Percentiles rank a stretch among this genome's conserved stretches.
Conservation (phyloP, 2,888 invertebrate species). For the Julus scanicus region DNA sequence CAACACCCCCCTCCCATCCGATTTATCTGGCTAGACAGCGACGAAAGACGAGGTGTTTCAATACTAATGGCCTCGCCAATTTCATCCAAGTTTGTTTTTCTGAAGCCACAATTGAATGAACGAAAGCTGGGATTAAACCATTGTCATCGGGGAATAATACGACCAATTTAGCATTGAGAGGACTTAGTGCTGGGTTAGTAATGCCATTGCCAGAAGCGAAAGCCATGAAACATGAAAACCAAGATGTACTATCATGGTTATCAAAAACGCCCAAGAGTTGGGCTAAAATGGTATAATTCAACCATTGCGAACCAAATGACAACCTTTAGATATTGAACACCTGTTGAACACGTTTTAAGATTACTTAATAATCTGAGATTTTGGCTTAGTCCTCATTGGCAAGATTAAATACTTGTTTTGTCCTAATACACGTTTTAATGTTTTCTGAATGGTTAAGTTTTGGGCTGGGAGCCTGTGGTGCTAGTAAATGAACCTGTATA, state of each 20-base stretch:
- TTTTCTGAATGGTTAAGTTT: too few relatives aligned
- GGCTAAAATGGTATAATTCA: background rate
- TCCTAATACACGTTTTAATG: too few relatives aligned
- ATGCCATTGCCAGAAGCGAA: background rate
- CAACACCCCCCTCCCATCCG: background rate
- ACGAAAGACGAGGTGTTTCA: background rate
- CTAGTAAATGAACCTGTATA: too few relatives aligned
- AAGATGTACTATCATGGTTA: too few relatives aligned
- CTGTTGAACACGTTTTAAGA: too few relatives aligned
- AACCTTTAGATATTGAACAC: too few relatives aligned
- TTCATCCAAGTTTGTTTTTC: background rate
- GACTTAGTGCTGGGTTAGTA: background rate
- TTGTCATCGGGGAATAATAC: background rate
- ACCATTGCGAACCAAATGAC: too few relatives aligned
- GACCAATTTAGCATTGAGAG: background rate
- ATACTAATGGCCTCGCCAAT: background rate
- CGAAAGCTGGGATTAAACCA: background rate
- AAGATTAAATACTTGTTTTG: too few relatives aligned
- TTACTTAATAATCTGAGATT: too few relatives aligned
- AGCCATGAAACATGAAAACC: background rate
- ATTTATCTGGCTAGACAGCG: constrained; percentile 25
- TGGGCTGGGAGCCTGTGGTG: too few relatives aligned
- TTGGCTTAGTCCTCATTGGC: too few relatives aligned
- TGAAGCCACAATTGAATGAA: background rate
- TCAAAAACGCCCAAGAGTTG: background rate